Base-by-base conservation (phyloP, 2,888 invertebrate genomes). In the Caenorhabditis panamensis region DNA sequence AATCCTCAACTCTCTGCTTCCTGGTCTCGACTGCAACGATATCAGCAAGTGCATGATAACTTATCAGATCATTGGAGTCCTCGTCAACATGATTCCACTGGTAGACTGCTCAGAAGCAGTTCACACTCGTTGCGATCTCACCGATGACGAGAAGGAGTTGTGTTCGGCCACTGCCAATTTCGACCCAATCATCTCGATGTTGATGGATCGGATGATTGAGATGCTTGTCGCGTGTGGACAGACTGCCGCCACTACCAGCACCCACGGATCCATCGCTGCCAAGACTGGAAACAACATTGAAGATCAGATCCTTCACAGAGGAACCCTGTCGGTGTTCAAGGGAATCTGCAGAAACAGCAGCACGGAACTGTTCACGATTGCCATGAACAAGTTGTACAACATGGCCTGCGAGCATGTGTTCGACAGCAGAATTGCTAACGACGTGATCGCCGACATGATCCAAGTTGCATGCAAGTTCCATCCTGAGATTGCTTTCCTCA, bases 11-110 rank as follows among this genome's bases (percentile, higher is more conserved):
- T 94, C 94, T 0, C 93, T 95, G 0, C 92, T 97, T 20, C 96
- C 96, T 0, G 96, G 96, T 16, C 94, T 97, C 53, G 96, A 96
- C 91, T 94, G 95, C 0, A 96, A 96, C 90, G 96, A 96, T 91
- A 93, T 94, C 51, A 93, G 94, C 76, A 93, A 93, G 86, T 91
- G 91, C 58, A 86, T 92, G 88, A 91, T 92, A 20, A 86, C 88
- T 9, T 89, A 89, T 82, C 90, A 90, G 85, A 85, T 89, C 47
- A 82, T 89, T 24, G 87, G 87, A 20, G 94, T 94, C 56, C 94
- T 95, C 89, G 93, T 94, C 16, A 94, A 94, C 84, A 93, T 96
- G 92, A 94, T 96, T 28, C 95, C 96, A 0, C 92, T 95, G 26
- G 94, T 95, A 6, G 95, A 97, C 91, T 96, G 95, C 82, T 96